Evolutionary conservation across 2,113 vertebrate species (phyloP), one percentile per base, ranked within the genome.

Genomic region (Chaetodon trifascialis): DNA sequence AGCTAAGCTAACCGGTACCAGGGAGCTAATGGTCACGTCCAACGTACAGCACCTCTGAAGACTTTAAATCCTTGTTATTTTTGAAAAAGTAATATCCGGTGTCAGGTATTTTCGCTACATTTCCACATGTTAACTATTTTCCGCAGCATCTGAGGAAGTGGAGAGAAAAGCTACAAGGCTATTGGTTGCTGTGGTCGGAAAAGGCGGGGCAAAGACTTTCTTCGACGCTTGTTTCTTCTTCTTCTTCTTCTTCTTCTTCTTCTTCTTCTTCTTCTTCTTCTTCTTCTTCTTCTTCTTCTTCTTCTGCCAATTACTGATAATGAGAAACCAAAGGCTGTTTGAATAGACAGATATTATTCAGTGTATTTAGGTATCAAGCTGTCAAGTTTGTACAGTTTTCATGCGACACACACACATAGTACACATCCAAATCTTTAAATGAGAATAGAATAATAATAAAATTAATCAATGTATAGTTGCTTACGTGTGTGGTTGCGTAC

Each of bases 141-240:
- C 8, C 38, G 49, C 23, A 7, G 17, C 4, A 11, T 11, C 38
- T 68, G 7, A 19, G 88, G 88, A 87, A 89, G 75, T 73, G 0
- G 1, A 73, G 14, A 1, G 1, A 2, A 23, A 73, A 9, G 62
- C 42, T 55, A 1, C 10, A 5, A 8, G 14, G 0, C 16, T 1
- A 90, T 90, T 88, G 82, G 86, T 6, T 80, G 19, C 6, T 51
- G 15, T 3, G 17, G 0, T 11, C 82, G 84, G 88, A 92, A 84
- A 0, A 19, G 87, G 87, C 59, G 72, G 86, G 1, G 25, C 66
- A 6, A 36, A 72, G 1, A 58, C 30, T 30, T 30, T 30, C 5
- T 40, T 40, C 5, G 38, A 8, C 8, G 38, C 8, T 40, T 40
- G 1, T 9, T 51, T 65, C 36, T 66, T 55, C 23, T 77, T 34